Percentiles rank a stretch among this genome's conserved stretches.
These are phyloP conservation scores for Piaya cayana DNA, from an alignment of 2,113 vertebrate species.

Conservation along the genomic window DNA sequence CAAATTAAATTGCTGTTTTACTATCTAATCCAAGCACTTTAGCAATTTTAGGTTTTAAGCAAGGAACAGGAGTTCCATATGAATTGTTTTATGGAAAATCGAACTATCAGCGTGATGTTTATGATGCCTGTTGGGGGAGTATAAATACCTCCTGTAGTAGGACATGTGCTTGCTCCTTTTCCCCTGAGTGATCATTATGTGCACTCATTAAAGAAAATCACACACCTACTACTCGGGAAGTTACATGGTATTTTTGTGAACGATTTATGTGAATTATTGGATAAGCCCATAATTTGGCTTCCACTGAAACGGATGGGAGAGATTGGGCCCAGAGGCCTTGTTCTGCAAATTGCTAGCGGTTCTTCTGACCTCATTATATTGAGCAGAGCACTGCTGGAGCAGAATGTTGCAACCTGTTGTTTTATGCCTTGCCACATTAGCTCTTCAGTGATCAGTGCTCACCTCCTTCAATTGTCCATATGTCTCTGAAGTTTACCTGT, in stretches of 20 bases:
- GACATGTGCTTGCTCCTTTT: neutral
- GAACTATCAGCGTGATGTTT: neutral
- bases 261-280: neutral
- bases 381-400: neutral
- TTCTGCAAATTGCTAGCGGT: neutral
- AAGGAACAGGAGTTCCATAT: neutral
- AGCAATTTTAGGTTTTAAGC: neutral
- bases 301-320: neutral
- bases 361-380: neutral
- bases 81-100: neutral
- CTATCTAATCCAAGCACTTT: neutral
- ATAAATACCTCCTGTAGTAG: neutral
- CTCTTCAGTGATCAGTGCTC: neutral
- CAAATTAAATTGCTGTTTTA: neutral
- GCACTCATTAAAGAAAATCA: neutral
- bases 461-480: neutral
- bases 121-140: neutral
- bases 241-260: neutral
- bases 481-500: neutral
- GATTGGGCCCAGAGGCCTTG: neutral
- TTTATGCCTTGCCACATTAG: neutral
- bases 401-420: neutral
- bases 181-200: neutral
- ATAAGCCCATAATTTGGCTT: neutral
- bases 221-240: neutral